Conservation (phyloP, 2,113 vertebrate genomes). For the Sceloporus undulatus region DNA sequence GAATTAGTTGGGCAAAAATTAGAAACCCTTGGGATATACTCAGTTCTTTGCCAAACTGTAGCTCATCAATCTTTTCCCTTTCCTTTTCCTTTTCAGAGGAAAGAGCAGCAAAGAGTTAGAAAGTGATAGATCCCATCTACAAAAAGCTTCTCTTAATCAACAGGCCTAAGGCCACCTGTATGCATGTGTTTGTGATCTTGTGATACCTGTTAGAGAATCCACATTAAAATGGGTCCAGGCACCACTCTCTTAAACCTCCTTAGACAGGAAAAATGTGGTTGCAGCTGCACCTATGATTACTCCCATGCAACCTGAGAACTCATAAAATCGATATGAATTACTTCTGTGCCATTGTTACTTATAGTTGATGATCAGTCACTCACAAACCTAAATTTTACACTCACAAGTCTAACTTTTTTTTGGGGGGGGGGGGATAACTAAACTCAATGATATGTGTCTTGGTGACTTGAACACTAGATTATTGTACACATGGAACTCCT, state of each 20-base stretch:
- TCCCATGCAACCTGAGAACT: neutral
- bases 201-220: neutral
- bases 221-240: neutral
- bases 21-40: constrained; percentile 39
- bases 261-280: neutral
- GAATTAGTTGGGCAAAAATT: constrained; percentile 47
- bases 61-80: constrained; percentile 30
- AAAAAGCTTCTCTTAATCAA: neutral
- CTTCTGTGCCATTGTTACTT: no score
- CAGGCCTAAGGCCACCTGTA: neutral
- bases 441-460: neutral
- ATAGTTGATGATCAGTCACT: neutral
- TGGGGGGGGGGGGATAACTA: neutral
- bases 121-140: neutral
- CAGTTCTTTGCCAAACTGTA: neutral
- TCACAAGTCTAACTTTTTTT: neutral
- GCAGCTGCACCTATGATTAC: neutral
- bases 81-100: neutral
- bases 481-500: no score
- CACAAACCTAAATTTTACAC: neutral
- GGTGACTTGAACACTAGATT: neutral
- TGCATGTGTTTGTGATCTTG: no score
- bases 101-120: constrained; percentile 3
- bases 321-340: neutral
- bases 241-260: neutral